phyloP scores from a whole-genome alignment of 1,140 invertebrate genomes.

The Heliothis subflexa region DNA sequence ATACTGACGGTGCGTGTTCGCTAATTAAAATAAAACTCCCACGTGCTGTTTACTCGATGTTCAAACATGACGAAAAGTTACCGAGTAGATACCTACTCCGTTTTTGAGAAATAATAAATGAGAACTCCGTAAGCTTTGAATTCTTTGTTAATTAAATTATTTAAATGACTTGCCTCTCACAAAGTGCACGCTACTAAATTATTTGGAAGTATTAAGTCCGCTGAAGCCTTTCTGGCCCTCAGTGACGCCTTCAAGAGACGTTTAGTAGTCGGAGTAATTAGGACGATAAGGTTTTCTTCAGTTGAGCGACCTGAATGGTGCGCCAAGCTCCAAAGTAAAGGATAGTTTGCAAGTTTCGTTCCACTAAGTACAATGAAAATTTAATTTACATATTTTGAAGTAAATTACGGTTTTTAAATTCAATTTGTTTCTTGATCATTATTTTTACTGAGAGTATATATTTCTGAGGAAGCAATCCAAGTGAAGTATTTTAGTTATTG shows the following conservation, averaged over 20 bases:
- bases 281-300: constrained; percentile 49
- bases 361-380: too few relatives aligned
- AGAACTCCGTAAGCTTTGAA: constrained; percentile 53
- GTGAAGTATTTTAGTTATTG: neutral
- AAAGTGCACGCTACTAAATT: constrained; percentile 66
- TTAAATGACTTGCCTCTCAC: constrained; percentile 62
- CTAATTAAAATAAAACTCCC: constrained; percentile 31
- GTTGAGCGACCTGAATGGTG: constrained; percentile 5
- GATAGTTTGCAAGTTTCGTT: neutral
- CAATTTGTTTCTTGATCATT: neutral
- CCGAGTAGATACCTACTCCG: constrained; percentile 36
- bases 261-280: constrained; percentile 58
- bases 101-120: constrained; percentile 59
- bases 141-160: constrained; percentile 70
- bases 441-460: neutral
- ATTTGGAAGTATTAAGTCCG: constrained; percentile 62
- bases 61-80: constrained; percentile 47
- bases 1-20: neutral
- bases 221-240: constrained; percentile 56
- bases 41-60: constrained; percentile 14
- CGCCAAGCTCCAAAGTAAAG: constrained; percentile 11
- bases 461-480: neutral
- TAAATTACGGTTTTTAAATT: neutral
- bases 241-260: constrained; percentile 55
- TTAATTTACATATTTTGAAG: neutral